Percentiles rank a stretch among this genome's conserved stretches.
phyloP scores from a whole-genome alignment of 2,888 invertebrate genomes.

The Cordilura impudica region DNA sequence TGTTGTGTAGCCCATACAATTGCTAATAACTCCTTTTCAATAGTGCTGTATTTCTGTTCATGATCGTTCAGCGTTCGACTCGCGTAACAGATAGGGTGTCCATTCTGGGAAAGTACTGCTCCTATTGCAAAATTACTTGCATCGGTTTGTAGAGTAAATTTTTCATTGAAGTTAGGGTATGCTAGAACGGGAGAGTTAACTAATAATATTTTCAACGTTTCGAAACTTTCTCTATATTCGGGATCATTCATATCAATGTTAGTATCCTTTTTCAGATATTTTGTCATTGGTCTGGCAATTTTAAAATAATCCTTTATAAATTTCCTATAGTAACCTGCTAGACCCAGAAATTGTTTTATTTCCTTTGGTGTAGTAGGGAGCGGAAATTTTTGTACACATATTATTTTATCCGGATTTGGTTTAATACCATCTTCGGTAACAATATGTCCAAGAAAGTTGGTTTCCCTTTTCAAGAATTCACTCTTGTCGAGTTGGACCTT shows the following conservation, averaged over 20 bases:
- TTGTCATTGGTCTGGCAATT: no score
- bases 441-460: no score
- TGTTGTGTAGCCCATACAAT: constrained; percentile 42
- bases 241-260: neutral
- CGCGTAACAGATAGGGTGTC: constrained; percentile 13
- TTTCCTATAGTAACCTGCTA: no score
- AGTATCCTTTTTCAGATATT: no score
- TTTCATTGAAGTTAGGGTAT: constrained; percentile 34
- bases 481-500: no score
- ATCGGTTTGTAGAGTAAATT: constrained; percentile 20
- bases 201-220: constrained; percentile 30
- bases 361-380: no score
- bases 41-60: constrained; percentile 4
- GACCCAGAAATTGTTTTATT: no score
- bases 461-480: neutral
- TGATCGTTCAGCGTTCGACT: constrained; percentile 13
- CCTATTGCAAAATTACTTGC: constrained; percentile 23
- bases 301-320: no score
- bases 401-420: no score
- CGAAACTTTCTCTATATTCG: no score
- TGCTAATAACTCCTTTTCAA: constrained; percentile 44
- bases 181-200: constrained; percentile 25
- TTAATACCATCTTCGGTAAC: no score
- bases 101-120: constrained; percentile 7
- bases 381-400: no score